Percentiles rank a stretch among this genome's conserved stretches.
phyloP scores from a whole-genome alignment of 2,113 vertebrate species.

The Eupsittula cactorum region DNA sequence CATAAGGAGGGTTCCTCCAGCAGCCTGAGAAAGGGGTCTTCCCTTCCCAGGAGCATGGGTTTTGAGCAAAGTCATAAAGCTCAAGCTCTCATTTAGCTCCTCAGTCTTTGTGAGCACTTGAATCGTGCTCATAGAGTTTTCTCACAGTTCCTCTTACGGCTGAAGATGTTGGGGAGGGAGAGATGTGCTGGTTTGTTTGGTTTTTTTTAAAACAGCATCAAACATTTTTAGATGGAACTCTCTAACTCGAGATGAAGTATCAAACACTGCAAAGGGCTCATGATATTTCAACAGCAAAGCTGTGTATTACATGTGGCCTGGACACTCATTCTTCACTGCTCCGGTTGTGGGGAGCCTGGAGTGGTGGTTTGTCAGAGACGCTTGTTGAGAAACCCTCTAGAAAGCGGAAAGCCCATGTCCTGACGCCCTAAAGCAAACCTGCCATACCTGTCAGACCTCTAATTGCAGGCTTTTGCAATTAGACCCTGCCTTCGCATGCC shows the following conservation, averaged over 20 bases:
- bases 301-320: neutral
- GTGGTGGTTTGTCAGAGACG: neutral
- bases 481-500: neutral
- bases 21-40: neutral
- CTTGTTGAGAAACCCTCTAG: neutral
- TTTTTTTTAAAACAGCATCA: neutral
- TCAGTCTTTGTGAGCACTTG: neutral
- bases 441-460: neutral
- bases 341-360: neutral
- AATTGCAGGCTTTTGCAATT: neutral
- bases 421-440: neutral
- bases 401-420: neutral
- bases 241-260: neutral
- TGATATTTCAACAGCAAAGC: neutral
- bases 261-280: neutral
- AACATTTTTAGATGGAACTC: neutral
- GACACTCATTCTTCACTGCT: neutral
- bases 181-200: neutral
- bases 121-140: neutral
- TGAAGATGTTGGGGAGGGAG: neutral
- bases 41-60: fast-evolving
- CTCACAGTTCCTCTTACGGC: neutral
- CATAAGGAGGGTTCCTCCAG: neutral
- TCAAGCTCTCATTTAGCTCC: neutral
- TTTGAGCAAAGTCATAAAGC: neutral